A percentile compares a stretch with the other conserved stretches of the same genome.
Evolutionary conservation across 2,113 vertebrate species (phyloP).

Genomic region (Uropsilus gracilis): DNA sequence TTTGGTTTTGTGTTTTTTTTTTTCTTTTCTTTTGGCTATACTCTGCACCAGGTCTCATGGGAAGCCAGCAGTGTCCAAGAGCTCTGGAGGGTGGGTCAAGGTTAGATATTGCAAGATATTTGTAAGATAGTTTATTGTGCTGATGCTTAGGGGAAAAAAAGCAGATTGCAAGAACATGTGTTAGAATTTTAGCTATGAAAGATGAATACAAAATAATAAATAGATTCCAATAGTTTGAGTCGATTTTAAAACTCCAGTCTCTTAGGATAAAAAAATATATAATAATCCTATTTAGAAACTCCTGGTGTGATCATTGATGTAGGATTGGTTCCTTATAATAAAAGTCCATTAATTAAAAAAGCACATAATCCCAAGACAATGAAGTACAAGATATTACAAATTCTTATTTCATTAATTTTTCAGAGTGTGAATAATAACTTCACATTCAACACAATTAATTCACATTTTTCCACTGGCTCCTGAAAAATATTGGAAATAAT

Average conservation of each 20-base stretch:
- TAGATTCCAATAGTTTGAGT: slow-evolving; percentile 26
- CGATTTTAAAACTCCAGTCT: slow-evolving; percentile 53
- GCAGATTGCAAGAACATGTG: not conserved
- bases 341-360: slow-evolving; percentile 68
- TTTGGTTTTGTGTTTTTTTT: too few relatives aligned
- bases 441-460: not conserved
- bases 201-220: slow-evolving; percentile 25
- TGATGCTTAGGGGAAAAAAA: slow-evolving; percentile 10
- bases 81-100: not conserved
- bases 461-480: slow-evolving; percentile 27
- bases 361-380: slow-evolving; percentile 62
- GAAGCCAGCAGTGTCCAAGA: not conserved
- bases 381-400: slow-evolving; percentile 27
- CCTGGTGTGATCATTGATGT: slow-evolving; percentile 11
- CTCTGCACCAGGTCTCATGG: not conserved
- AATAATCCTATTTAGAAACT: slow-evolving; percentile 71
- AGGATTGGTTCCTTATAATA: not conserved
- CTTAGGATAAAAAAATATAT: slow-evolving; percentile 17
- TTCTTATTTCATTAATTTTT: slow-evolving; percentile 64
- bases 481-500: not conserved
- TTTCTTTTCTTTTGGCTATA: not conserved
- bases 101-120: not conserved
- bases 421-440: slow-evolving; percentile 19
- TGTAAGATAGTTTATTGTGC: not conserved
- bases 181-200: slow-evolving; percentile 29